These are phyloP conservation scores for Peribatodes rhomboidaria DNA, from an alignment of 2,888 invertebrate species.

Conservation along the genomic window DNA sequence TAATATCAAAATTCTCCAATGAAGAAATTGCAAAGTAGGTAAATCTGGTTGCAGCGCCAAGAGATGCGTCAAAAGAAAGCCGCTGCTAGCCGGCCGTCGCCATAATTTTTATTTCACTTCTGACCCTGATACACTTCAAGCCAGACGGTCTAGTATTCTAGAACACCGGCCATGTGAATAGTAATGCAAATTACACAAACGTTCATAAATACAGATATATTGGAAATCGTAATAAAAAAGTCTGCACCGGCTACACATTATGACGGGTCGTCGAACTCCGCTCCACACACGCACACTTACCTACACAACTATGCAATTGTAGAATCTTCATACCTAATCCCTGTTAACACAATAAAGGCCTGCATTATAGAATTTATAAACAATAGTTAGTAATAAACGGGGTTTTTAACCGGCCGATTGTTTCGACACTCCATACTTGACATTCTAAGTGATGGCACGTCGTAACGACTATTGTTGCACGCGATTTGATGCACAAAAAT, in stretches of 20 bases:
- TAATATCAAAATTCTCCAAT: background rate
- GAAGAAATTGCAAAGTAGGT: background rate
- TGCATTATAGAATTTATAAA: conserved; percentile 47
- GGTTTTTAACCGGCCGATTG: conserved; percentile 62
- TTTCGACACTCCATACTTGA: conserved; percentile 59
- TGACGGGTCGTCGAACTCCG: conserved; percentile 46
- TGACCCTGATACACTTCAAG: conserved; percentile 35
- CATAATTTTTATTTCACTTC: conserved; percentile 31
- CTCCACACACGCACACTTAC: conserved; percentile 10
- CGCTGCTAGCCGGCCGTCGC: background rate
- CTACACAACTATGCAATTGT: conserved; percentile 58
- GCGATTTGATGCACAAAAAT: conserved; percentile 56
- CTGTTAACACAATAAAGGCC: conserved; percentile 56
- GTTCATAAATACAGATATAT: conserved; percentile 37
- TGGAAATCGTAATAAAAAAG: conserved; percentile 44
- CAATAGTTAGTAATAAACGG: conserved; percentile 64
- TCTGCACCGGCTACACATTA: conserved; percentile 45
- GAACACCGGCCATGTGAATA: conserved; percentile 36
- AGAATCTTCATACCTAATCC: conserved; percentile 58
- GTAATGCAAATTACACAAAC: conserved; percentile 44
- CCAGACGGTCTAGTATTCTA: conserved; percentile 36
- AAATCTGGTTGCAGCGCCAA: background rate
- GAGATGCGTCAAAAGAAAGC: conserved; percentile 10
- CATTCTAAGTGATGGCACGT: conserved; percentile 57
- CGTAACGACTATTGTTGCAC: conserved; percentile 51